Conservation (phyloP, 2,888 invertebrate species). For the Dasypogon diadema region DNA sequence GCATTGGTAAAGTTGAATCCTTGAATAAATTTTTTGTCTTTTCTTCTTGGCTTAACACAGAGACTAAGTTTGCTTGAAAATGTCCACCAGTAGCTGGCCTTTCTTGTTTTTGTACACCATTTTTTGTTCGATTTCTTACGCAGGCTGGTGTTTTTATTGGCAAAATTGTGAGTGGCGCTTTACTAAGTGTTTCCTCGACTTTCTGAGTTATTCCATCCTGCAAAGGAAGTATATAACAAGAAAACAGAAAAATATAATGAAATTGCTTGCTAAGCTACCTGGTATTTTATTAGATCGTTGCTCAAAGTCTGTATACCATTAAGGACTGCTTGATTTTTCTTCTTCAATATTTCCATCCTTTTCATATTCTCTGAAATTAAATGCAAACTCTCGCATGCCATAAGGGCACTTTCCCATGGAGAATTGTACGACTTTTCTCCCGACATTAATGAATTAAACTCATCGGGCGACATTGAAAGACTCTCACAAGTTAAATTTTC, state of each 20-base stretch:
- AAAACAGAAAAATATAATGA: constrained; percentile 31
- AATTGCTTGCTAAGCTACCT: background rate
- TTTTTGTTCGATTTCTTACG: constrained; percentile 62
- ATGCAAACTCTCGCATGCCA: constrained; percentile 86
- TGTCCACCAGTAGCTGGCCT: constrained; percentile 58
- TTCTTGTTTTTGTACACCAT: constrained; percentile 1
- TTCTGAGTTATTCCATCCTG: constrained; percentile 80
- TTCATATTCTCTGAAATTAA: constrained; percentile 85
- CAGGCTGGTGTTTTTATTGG: constrained; percentile 76
- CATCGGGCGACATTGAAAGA: constrained; percentile 88
- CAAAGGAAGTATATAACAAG: constrained; percentile 56
- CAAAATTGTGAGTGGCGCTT: constrained; percentile 80
- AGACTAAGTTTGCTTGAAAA: constrained; percentile 64
- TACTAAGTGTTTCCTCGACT: constrained; percentile 78
- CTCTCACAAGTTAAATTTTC: constrained; percentile 96
- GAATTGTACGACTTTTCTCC: constrained; percentile 90
- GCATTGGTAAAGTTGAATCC: constrained; percentile 44
- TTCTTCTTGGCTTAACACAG: constrained; percentile 52
- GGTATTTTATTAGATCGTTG: constrained; percentile 76
- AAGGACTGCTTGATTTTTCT: constrained; percentile 75
- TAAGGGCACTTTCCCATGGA: constrained; percentile 83
- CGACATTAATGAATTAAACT: constrained; percentile 94
- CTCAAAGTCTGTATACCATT: constrained; percentile 76
- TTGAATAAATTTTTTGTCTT: constrained; percentile 35
- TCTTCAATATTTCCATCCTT: constrained; percentile 75